Conservation (phyloP, 2,113 vertebrate genomes). For the Origma solitaria region DNA sequence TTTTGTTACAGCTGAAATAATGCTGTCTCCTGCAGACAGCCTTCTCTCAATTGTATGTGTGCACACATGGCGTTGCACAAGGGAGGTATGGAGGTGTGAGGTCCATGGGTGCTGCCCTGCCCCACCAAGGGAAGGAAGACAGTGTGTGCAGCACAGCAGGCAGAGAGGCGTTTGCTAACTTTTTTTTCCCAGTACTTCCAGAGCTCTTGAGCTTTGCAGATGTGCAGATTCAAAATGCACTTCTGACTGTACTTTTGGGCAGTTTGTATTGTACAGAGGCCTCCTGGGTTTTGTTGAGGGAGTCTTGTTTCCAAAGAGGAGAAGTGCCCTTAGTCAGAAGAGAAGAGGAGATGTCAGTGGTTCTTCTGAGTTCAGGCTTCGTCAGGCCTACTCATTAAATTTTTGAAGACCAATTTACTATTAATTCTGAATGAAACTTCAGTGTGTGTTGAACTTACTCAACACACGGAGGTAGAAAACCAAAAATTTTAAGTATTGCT, state of each 20-base stretch:
- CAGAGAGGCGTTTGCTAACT: neutral
- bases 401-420: neutral
- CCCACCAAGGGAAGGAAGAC: too few relatives aligned
- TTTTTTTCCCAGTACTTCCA: neutral
- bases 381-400: neutral
- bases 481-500: neutral
- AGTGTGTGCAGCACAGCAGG: neutral
- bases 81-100: neutral
- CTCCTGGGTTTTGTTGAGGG: neutral
- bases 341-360: neutral
- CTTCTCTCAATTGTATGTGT: fast-evolving
- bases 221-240: neutral
- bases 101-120: fast-evolving
- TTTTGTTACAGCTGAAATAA: conserved; percentile 15
- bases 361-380: neutral
- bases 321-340: neutral
- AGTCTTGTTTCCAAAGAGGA: neutral
- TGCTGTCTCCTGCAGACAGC: neutral
- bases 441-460: neutral
- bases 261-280: neutral
- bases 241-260: neutral
- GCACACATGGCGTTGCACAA: neutral
- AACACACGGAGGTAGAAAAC: neutral
- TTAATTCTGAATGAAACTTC: neutral
- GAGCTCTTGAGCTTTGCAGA: neutral